These are phyloP conservation scores for Dallia pectoralis DNA, from an alignment of 2,797 vertebrate genomes.

Conservation along the genomic window DNA sequence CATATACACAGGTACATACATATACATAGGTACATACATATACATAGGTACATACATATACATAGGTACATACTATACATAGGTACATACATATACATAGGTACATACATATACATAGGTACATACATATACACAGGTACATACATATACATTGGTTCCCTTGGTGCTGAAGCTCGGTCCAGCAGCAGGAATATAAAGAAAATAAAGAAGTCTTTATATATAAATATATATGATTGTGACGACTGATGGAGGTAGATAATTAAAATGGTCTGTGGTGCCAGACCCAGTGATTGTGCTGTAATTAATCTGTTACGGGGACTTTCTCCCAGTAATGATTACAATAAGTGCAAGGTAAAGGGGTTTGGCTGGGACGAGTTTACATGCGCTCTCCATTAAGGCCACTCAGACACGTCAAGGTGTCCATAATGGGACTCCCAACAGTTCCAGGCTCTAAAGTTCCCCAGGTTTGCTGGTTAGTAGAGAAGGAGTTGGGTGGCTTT, in stretches of 20 bases:
- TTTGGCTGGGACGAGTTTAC: conserved; percentile 65
- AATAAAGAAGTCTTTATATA: conserved; percentile 66
- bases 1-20: too few species aligned
- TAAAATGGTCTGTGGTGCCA: conserved; percentile 68
- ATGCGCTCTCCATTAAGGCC: conserved; percentile 71
- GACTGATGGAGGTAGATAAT: conserved; percentile 74
- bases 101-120: too few species aligned
- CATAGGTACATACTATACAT: too few species aligned
- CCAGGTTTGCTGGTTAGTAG: conserved; percentile 52
- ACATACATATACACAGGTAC: too few species aligned
- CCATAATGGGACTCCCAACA: conserved; percentile 61
- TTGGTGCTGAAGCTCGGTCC: conserved; percentile 50
- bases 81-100: too few species aligned
- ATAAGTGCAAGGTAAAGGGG: conserved; percentile 71
- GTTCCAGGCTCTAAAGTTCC: conserved; percentile 20
- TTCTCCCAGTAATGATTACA: conserved; percentile 69
- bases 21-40: too few species aligned
- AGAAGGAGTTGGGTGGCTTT: conserved; percentile 31
- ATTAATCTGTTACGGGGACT: conserved; percentile 72
- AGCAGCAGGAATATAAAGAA: conserved; percentile 44
- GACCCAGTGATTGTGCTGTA: conserved; percentile 60
- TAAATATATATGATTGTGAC: conserved; percentile 71
- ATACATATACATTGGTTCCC: conserved; percentile 68
- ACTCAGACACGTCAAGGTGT: conserved; percentile 66
- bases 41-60: too few species aligned